Base-by-base conservation (phyloP, 1,140 invertebrate species). In the Holcopasites calliopsidis region DNA sequence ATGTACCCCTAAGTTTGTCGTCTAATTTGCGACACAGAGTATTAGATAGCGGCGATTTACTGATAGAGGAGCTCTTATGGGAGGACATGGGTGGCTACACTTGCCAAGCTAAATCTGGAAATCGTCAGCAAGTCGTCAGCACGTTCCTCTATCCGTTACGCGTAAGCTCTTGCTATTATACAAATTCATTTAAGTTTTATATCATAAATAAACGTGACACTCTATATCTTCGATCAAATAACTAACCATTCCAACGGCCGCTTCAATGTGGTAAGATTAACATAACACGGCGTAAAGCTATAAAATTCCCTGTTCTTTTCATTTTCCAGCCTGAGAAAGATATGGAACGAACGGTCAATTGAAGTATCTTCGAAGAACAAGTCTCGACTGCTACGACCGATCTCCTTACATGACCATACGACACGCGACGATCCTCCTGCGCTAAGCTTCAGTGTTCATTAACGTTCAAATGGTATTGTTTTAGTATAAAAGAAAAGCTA, bases 31-130 rank as follows among this genome's bases (percentile, higher is more conserved):
- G 92, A 40, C 81, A 90, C 16, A 92, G 93, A 90, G 92, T 96
- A 11, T 91, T 95, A 69, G 90, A 92, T 18, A 94, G 93, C 80
- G 97, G 97, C 5, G 95, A 96, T 83, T 90, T 98, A 11, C 80
- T 95, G 11, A 96, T 98, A 72, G 88, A 91, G 3, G 92, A 93
- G 26, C 87, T 97, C n/a, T 90, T 91, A 13, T 97, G 95, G 95
- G 87, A 90, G 16, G 95, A 97, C 85, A 97, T 97, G 96, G 96
- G 96, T 31, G 92, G 91, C 16, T 97, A 95, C 90, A 94, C 92
- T 2, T 98, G 96, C 84, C 91, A 93, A 18, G 96, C 94, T 3
- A 92, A 93, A 65, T 97, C 96, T 86, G 68, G 72, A 31, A 38
- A 73, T 10, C 79, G 70, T 26, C 72, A 81, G 44, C 82, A 83